A percentile compares a stretch with the other conserved stretches of the same genome.
Evolutionary conservation across 2,888 invertebrate species (phyloP).

Genomic region (Laspeyria flexula): DNA sequence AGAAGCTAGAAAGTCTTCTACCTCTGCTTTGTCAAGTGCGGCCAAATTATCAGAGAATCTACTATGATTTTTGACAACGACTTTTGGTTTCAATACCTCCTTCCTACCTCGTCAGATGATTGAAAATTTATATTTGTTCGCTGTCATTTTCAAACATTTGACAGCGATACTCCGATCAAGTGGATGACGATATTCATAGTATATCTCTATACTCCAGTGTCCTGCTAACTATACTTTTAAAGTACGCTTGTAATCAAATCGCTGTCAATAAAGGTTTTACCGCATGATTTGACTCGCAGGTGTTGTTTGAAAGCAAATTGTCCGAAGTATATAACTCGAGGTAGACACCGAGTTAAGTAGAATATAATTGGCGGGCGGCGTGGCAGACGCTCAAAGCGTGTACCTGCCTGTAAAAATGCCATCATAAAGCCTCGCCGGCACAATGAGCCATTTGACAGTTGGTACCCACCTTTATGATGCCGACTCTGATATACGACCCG

Average conservation of each 20-base stretch:
- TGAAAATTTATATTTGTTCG: no score
- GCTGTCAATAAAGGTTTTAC: slow-evolving; percentile 39
- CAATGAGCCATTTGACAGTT: slow-evolving; percentile 85
- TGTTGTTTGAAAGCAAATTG: slow-evolving; percentile 45
- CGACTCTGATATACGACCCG: slow-evolving; percentile 79
- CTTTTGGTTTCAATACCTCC: no score
- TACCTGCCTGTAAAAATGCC: slow-evolving; percentile 85
- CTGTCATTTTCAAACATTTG: no score
- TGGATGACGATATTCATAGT: no score
- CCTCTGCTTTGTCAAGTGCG: no score
- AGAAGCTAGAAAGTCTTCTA: no score
- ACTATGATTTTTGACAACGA: no score
- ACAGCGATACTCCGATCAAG: no score
- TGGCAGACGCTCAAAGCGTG: slow-evolving; percentile 77
- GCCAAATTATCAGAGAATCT: no score
- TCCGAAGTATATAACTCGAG: slow-evolving; percentile 45
- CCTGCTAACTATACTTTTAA: background rate
- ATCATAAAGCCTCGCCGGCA: slow-evolving; percentile 81
- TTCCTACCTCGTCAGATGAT: no score
- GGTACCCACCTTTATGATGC: slow-evolving; percentile 82
- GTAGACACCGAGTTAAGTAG: slow-evolving; percentile 76
- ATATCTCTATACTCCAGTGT: no score
- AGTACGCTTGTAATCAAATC: slow-evolving; percentile 3
- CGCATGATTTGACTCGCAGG: slow-evolving; percentile 41
- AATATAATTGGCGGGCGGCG: slow-evolving; percentile 84